Evolutionary conservation across 53 echinoderm and acorn worm genomes (phyloP), one percentile per base, ranked within the genome.

Genomic region (Echinometra lucunter): DNA sequence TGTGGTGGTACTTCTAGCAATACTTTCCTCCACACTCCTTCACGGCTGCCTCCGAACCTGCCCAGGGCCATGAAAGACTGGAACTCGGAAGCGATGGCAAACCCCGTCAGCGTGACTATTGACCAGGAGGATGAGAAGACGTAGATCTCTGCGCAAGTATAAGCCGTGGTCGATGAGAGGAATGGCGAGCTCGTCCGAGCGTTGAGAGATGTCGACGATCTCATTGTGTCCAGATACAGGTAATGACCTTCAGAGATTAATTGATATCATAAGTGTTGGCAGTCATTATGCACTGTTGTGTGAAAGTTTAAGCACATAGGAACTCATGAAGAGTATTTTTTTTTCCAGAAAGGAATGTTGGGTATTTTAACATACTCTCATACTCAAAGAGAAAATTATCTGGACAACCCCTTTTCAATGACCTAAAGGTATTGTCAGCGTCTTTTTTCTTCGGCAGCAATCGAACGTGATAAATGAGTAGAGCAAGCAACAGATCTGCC

Each of bases 11-110:
- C 40, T 40, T 75, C 18, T 3, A 75, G 19, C 40, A 19, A 34
- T 37, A 1, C 38, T 75, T 75, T 37, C 75, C 40, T 75, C 75
- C 75, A 75, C 37, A 38, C 8, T 18, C 75, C 75, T 38, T 40
- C 75, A 4, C 40, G 75, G 4, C 40, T 40, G 5, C 47, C 88
- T 4, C 30, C 47, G 10, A 88, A 12, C 53, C 27, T 88, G 25
- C 88, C 88, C 56, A 88, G 27, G 12, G 15, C 47, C 49, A 53
- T 88, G 88, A 56, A 88, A 1, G 47, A 47, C 19, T 57, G 60
- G 30, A 60, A 58, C 23, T 90, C 90, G 28, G 58, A 66, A 45
- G 60, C 90, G 35, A 58, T 58, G 90, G 90, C 58, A 19, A 58
- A 90, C 23, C 60, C 60, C 16, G 57, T 90, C 19, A 90, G 37